A percentile compares a stretch with the other conserved stretches of the same genome.
Conservation (phyloP, 2,797 vertebrate genomes). For the Clarias pachynema region DNA sequence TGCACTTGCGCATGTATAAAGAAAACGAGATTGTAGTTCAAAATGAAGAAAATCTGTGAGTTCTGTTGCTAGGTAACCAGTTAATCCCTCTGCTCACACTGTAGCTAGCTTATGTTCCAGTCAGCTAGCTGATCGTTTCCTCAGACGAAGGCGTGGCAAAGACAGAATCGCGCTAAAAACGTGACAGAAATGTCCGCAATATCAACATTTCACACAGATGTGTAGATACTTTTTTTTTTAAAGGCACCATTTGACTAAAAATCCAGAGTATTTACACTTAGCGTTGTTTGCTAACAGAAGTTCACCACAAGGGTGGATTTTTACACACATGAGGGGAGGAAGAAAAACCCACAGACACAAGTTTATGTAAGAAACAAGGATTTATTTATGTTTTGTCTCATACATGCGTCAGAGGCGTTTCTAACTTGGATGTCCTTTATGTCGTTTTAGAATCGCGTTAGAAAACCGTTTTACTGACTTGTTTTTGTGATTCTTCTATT, state of each 20-base stretch:
- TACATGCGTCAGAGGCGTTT: background rate
- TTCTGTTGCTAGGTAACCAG: constrained; percentile 20
- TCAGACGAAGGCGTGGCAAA: background rate
- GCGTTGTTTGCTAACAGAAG: background rate
- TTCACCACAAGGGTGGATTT: background rate
- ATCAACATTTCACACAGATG: background rate
- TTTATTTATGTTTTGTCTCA: background rate
- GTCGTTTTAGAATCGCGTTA: background rate
- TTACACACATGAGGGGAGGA: background rate
- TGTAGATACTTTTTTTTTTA: background rate
- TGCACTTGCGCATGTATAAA: background rate
- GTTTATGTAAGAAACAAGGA: background rate
- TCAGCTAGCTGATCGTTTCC: background rate
- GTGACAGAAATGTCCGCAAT: background rate
- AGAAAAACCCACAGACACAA: too few species aligned
- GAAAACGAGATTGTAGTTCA: background rate
- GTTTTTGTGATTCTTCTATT: background rate
- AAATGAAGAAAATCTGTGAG: background rate
- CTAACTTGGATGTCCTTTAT: background rate
- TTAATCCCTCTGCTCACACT: background rate
- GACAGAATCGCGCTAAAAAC: background rate
- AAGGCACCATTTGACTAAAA: background rate
- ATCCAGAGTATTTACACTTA: background rate
- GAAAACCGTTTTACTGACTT: background rate
- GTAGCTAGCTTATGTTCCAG: background rate